phyloP scores from a whole-genome alignment of 92 coral and sea anemone species.

The Parazoanthus atlanticus region DNA sequence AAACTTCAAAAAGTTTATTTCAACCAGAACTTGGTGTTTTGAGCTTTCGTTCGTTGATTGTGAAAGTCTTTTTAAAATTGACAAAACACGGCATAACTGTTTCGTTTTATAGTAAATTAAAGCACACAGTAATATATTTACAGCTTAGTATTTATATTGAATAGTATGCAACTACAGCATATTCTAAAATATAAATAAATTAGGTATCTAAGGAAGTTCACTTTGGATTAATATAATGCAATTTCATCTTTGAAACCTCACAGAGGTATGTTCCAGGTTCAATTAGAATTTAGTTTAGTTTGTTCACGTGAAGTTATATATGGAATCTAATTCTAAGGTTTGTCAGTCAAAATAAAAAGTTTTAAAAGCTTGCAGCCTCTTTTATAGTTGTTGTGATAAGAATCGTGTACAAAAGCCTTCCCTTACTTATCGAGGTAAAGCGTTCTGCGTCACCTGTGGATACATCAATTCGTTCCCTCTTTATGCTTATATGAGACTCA shows the following conservation, averaged over 20 bases:
- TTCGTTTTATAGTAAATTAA: no score
- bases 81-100: neutral
- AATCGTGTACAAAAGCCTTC: no score
- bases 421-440: neutral
- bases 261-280: neutral
- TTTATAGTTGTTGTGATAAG: neutral
- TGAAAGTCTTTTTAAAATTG: neutral
- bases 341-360: neutral
- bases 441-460: no score
- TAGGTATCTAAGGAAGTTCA: neutral
- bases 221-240: neutral
- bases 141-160: no score
- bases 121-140: no score
- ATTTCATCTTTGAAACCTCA: neutral
- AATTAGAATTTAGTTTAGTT: neutral
- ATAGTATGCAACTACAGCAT: neutral
- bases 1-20: no score
- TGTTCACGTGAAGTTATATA: neutral
- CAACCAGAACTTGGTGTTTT: neutral
- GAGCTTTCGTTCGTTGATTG: neutral
- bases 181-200: no score
- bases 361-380: neutral
- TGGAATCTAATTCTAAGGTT: neutral
- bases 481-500: no score
- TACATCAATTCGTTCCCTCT: no score